phyloP scores from a whole-genome alignment of 2,113 vertebrate species.

The Microcebus tavaratra region DNA sequence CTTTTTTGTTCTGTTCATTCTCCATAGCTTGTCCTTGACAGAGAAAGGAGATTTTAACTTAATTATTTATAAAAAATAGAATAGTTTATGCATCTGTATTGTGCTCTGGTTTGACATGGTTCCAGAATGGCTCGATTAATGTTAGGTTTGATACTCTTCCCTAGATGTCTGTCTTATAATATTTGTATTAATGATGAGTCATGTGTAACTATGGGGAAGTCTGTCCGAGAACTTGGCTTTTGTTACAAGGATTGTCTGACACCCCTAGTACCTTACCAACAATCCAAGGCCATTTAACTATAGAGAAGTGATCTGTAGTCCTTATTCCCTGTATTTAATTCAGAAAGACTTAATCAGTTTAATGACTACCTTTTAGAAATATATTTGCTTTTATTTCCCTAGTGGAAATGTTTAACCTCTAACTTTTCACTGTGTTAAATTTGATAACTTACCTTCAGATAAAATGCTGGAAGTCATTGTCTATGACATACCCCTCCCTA shows the following conservation, averaged over 20 bases:
- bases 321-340: conserved; percentile 28
- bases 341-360: neutral
- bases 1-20: conserved; percentile 33
- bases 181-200: neutral
- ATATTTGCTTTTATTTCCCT: neutral
- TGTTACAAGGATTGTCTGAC: neutral
- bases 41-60: neutral
- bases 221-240: neutral
- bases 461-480: neutral
- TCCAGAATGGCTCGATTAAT: conserved; percentile 9
- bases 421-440: neutral
- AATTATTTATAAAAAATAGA: conserved; percentile 22
- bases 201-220: neutral
- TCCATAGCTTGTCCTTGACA: neutral
- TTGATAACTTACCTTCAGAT: neutral
- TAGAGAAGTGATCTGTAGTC: neutral
- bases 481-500: neutral
- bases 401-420: neutral
- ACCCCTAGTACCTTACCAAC: neutral
- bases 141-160: neutral
- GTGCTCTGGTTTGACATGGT: neutral
- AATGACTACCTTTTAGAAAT: neutral
- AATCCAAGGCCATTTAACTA: neutral
- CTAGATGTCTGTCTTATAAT: neutral
- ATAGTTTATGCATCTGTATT: neutral